Base-by-base conservation (phyloP, 2,888 invertebrate species). In the Pyrrhopygopsis socrates region DNA sequence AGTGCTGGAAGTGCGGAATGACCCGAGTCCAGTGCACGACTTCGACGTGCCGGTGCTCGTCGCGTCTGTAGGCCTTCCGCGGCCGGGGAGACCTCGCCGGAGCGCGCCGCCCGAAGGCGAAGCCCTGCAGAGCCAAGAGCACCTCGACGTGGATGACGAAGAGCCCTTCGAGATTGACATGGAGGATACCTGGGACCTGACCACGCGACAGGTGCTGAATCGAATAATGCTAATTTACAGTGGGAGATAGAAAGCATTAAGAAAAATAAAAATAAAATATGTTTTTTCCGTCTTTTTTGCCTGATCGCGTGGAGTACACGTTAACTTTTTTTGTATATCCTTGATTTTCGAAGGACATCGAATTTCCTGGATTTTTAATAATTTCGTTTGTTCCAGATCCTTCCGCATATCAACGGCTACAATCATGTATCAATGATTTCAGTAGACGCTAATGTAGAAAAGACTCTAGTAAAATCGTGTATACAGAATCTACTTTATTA, bases 171-270 rank as follows among this genome's bases (percentile, higher is more conserved):
- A 97, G 88, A 94, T 97, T 0, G 96, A 97, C 76, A 87, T 96
- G 86, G 96, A 96, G 8, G 99, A 99, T 60, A 99, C 99, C 86
- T 99, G 99, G 99, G 99, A 99, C 96, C 98, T 99, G 45, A 99
- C 99, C 1, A 99, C 99, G 0, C 99, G 99, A 96, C 99, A 99
- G 98, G 99, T 99, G 22, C n/a, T n/a, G n/a, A n/a, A n/a, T n/a
- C n/a, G n/a, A n/a, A 58, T 58, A 13, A 1, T 20, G 3, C 0
- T 13, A 15, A 54, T 54, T 45, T 45, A 65, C 70, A 34, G 54
- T 75, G 22, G 45, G 45, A 27, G 8, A 13, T 20, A n/a, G 20
- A 45, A 45, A 45, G 15, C 15, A 34, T 34, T 8, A 34, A 34
- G 34, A n/a, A n/a, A n/a, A n/a, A n/a, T n/a, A n/a, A n/a, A n/a